Base-by-base conservation (phyloP, 2,888 invertebrate genomes). In the Tachina fera region DNA sequence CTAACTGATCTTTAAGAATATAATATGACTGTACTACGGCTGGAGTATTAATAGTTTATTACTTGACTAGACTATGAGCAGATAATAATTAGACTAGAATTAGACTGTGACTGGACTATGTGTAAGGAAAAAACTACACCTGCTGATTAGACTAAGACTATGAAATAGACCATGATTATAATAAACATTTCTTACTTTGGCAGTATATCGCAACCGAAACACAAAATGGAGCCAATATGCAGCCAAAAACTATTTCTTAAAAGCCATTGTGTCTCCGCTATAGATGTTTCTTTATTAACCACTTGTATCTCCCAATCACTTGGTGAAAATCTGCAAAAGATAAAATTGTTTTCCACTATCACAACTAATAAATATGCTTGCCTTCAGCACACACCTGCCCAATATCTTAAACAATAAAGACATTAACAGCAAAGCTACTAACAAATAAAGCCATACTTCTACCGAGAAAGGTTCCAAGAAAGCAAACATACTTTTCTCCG, bases 211-310 rank as follows among this genome's bases (percentile, higher is more conserved):
- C 97, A 98, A 31, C 98, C 98, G 92, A 98, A 97, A 87, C 96
- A 96, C 95, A 98, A 96, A 89, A 98, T 95, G 1, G 97, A 97
- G 6, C 97, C 97, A 90, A 98, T 94, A 14, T 97, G 97, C 87
- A 99, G 95, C 99, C 99, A 99, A 90, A 98, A 95, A 80, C 97
- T 96, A 93, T 98, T 98, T 93, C 95, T 94, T 90, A 97, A 93
- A 90, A 95, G 96, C 95, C 98, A 98, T 90, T 96, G 72, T 1
- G 77, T 83, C 19, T 78, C 72, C n/a, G 72, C 77, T 61, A 83
- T 61, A 13, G 77, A 72, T 9, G 10, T 39, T 9, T 78, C 72
- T 9, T 78, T 72, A 67, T 96, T 96, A 89, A 95, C 94, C 90
- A 96, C 96, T 91, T 97, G 97, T 0, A 97, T 96, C 90, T 97